These are phyloP conservation scores for Tetramorium simillimum DNA, from an alignment of 1,140 invertebrate species.

Conservation along the genomic window DNA sequence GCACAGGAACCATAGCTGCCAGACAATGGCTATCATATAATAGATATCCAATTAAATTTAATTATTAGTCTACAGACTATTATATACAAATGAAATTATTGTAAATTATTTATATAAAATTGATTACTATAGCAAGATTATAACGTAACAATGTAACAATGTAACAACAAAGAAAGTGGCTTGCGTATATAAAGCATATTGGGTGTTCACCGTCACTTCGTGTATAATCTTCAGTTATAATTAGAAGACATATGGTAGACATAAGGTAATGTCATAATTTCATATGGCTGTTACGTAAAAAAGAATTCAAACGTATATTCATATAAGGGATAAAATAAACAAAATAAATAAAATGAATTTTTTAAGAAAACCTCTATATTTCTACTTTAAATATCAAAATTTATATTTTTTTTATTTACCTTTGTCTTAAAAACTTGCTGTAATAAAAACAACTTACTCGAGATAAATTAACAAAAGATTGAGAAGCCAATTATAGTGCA, in stretches of 20 bases:
- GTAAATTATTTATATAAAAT: conserved; percentile 18
- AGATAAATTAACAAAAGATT: not conserved
- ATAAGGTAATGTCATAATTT: conserved; percentile 35
- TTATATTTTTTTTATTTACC: too few relatives aligned
- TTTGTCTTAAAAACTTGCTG: not conserved
- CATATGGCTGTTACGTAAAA: conserved; percentile 34
- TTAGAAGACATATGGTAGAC: conserved; percentile 47
- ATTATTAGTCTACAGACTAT: conserved; percentile 8
- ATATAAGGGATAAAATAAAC: not conserved
- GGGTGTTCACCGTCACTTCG: not conserved
- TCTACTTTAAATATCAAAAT: too few relatives aligned
- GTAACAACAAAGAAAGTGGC: not conserved
- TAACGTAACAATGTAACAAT: not conserved
- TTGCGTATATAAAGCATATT: not conserved
- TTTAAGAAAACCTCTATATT: too few relatives aligned
- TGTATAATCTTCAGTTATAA: conserved; percentile 44
- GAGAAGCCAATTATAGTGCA: not conserved
- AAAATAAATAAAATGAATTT: too few relatives aligned
- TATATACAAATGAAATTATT: conserved; percentile 7
- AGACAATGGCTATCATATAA: not conserved
- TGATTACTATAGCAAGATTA: not conserved
- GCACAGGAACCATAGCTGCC: not conserved
- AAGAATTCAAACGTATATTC: not conserved
- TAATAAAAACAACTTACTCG: not conserved
- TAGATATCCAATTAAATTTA: not conserved